Evolutionary conservation across 2,888 invertebrate species (phyloP), one percentile per base, ranked within the genome.

Genomic region (Axea sp.): DNA sequence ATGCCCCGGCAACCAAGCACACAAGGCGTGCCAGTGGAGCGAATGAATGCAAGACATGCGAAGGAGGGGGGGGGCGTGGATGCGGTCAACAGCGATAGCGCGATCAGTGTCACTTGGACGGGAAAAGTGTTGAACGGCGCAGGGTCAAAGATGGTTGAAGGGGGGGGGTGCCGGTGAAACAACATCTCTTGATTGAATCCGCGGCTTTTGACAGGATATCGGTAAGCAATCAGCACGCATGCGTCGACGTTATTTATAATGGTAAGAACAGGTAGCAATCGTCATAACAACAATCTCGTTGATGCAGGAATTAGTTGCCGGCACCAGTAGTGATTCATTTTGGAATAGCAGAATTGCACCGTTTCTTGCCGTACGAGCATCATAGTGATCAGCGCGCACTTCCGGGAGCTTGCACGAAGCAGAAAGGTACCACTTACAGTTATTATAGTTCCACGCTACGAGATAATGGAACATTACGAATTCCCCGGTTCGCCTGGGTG

Each of bases 391-490:
- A 79, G 77, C 69, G 76, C 43, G 55, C 69, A 79, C 79, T 82
- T 82, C 80, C 82, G 77, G 77, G 76, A 69, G 47, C 78, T 80
- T 78, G 76, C 77, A 77, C 75, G 77, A 72, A 68, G 62, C 77
- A 77, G 78, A 82, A 80, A 82, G 79, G 76, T 81, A 82, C 76
- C 79, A 82, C 82, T 84, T 84, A 83, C 79, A 79, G 79, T 81
- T 81, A 80, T 83, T 83, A 83, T 83, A 80, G 81, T 80, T 79
- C 77, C 77, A 79, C 81, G 81, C 81, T 83, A 82, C 81, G 77
- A 76, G 80, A 82, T 84, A 85, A 86, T 83, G 77, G 78, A 77
- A 81, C 79, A 81, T 82, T 80, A 78, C 77, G 68, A 65, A 75
- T 78, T 69, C 73, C 76, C 79, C 79, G 49, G 19, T 15, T 55